Evolutionary conservation across 2,113 vertebrate genomes (phyloP).

Genomic region (Mormyrus iriodes): DNA sequence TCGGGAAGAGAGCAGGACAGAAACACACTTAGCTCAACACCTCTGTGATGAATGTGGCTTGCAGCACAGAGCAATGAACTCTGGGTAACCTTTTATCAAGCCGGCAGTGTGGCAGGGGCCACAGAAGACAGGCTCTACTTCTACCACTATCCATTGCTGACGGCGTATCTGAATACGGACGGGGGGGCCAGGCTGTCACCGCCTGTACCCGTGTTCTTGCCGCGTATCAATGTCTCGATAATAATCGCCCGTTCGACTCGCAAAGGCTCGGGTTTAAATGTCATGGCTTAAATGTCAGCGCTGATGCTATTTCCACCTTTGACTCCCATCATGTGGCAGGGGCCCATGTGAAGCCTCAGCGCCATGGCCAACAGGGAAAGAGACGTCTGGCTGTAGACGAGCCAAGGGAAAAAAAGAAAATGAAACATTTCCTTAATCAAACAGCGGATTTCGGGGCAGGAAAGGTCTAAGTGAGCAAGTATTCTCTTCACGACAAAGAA

Average conservation of each 20-base stretch:
- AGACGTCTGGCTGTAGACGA: neutral
- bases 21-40: neutral
- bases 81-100: neutral
- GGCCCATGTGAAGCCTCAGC: neutral
- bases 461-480: neutral
- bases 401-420: neutral
- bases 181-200: neutral
- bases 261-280: neutral
- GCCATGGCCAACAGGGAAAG: neutral
- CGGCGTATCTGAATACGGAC: neutral
- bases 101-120: neutral
- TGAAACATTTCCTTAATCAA: neutral
- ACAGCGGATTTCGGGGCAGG: neutral
- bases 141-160: neutral
- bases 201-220: neutral
- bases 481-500: neutral
- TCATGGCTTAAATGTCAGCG: constrained; percentile 4
- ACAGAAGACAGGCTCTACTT: neutral
- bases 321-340: neutral
- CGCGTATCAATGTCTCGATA: constrained; percentile 8
- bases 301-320: constrained; percentile 10
- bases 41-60: neutral
- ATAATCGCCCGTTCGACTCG: neutral
- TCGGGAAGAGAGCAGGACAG: neutral
- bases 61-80: neutral